Evolutionary conservation across 2,113 vertebrate species (phyloP).

Genomic region (Anolis sagrei): DNA sequence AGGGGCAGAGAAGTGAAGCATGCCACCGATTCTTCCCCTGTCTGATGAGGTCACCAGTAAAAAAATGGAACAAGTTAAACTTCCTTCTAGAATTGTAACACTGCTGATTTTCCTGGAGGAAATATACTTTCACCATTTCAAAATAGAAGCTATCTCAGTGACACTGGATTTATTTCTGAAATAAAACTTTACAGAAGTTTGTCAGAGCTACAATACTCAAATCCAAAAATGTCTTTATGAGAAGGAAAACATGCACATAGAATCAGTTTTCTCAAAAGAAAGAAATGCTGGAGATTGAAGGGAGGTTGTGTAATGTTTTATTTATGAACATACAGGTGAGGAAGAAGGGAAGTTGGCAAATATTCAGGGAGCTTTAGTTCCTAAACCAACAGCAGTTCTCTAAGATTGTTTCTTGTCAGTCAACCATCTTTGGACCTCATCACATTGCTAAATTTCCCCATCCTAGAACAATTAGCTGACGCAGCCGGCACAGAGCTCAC

Average conservation of each 20-base stretch:
- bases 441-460: too few relatives aligned
- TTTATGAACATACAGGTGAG: neutral
- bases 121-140: constrained; percentile 9
- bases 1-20: too few relatives aligned
- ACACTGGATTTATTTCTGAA: constrained; percentile 38
- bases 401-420: neutral
- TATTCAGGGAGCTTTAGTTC: neutral
- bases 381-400: neutral
- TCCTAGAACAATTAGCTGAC: too few relatives aligned
- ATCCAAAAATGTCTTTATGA: neutral
- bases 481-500: too few relatives aligned
- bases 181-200: constrained; percentile 4
- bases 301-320: neutral
- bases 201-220: neutral
- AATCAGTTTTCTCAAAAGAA: neutral
- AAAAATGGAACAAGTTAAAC: constrained; percentile 53
- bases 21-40: too few relatives aligned
- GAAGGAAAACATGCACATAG: neutral
- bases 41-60: constrained; percentile 8
- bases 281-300: neutral
- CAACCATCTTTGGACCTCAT: neutral
- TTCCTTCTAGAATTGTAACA: constrained; percentile 48
- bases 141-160: constrained; percentile 34
- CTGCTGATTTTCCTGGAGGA: constrained; percentile 11
- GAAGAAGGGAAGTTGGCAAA: neutral